Percentiles rank a stretch among this genome's conserved stretches.
These are phyloP conservation scores for Ectropis crepuscularia DNA, from an alignment of 2,888 invertebrate genomes.

Conservation along the genomic window DNA sequence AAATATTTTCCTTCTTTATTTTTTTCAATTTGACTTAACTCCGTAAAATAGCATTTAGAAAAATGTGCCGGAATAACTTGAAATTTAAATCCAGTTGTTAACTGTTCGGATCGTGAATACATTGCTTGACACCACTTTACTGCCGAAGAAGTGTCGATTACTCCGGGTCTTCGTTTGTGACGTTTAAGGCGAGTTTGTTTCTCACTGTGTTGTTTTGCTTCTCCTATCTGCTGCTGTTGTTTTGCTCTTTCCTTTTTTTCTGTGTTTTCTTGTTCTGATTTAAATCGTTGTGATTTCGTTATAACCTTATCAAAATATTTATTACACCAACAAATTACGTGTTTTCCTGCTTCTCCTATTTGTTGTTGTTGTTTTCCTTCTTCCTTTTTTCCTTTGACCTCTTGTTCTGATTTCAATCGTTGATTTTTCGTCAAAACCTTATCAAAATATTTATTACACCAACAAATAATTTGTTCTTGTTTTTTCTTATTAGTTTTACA, in stretches of 20 bases:
- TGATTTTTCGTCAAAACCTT: neutral
- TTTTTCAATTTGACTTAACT: neutral
- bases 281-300: neutral
- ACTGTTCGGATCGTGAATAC: constrained; percentile 11
- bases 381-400: neutral
- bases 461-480: constrained; percentile 1
- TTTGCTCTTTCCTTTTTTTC: neutral
- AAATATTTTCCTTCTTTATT: constrained; percentile 2
- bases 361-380: neutral
- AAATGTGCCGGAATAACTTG: constrained; percentile 14
- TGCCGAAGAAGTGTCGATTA: constrained; percentile 21
- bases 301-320: neutral
- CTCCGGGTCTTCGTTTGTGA: constrained; percentile 17
- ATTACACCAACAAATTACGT: neutral
- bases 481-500: constrained; percentile 3
- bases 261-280: neutral
- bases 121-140: constrained; percentile 17
- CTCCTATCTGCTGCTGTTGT: neutral
- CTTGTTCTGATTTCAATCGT: no score
- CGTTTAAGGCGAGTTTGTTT: constrained; percentile 1
- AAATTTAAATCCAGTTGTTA: constrained; percentile 6
- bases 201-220: neutral
- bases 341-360: neutral
- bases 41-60: neutral
- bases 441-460: constrained; percentile 3